Percentiles rank a stretch among this genome's conserved stretches.
phyloP scores from a whole-genome alignment of 2,888 invertebrate genomes.

The Peribatodes rhomboidaria region DNA sequence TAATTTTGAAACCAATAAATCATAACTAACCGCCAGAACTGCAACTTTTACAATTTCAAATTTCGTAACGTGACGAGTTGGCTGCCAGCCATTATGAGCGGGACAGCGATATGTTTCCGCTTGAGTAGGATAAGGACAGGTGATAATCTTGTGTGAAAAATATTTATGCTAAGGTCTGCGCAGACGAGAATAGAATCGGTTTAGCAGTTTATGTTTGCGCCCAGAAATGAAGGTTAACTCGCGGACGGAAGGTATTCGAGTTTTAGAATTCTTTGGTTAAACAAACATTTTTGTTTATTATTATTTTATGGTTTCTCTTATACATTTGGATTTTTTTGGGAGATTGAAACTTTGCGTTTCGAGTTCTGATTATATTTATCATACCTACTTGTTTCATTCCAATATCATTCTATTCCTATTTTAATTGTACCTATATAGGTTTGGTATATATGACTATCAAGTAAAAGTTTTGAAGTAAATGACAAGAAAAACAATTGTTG shows the following conservation, averaged over 20 bases:
- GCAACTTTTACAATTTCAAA: constrained; percentile 72
- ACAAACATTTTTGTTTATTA: constrained; percentile 34
- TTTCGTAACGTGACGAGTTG: constrained; percentile 82
- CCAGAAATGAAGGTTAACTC: constrained; percentile 74
- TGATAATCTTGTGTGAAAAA: constrained; percentile 84
- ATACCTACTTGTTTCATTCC: no score
- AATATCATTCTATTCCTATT: no score
- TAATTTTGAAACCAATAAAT: constrained; percentile 32
- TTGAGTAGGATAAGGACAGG: constrained; percentile 76
- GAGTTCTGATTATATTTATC: not conserved
- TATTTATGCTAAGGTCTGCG: constrained; percentile 85
- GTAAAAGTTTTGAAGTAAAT: no score
- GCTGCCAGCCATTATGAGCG: constrained; percentile 72
- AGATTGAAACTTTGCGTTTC: constrained; percentile 27
- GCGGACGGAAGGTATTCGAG: constrained; percentile 28
- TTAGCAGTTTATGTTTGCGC: constrained; percentile 73
- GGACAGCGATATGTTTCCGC: constrained; percentile 70
- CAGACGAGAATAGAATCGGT: constrained; percentile 61
- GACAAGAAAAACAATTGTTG: no score
- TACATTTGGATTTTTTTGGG: not conserved
- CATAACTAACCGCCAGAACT: constrained; percentile 58
- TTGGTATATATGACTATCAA: no score
- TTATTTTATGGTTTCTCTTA: not conserved
- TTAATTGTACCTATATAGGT: no score
- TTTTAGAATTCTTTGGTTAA: constrained; percentile 49